Base-by-base conservation (phyloP, 2,113 vertebrate genomes). In the Lamprologus lemairii region DNA sequence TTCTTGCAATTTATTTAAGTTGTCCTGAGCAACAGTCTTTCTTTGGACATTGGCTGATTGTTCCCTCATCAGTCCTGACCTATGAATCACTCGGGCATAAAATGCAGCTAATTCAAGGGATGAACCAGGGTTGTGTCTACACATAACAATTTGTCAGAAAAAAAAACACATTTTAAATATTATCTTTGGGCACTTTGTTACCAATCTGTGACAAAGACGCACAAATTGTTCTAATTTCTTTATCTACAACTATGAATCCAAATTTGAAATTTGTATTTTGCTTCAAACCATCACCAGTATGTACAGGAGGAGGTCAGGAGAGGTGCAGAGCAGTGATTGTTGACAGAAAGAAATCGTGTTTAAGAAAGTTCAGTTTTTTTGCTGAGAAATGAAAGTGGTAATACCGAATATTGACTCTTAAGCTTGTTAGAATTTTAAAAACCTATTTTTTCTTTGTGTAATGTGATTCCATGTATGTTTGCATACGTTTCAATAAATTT, bases 321-420 rank as follows among this genome's bases (percentile, higher is more conserved):
- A 4, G 57, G 28, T 33, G 57, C 4, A 10, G 16, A 60, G 28
- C 57, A 33, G 9, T 10, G 57, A 33, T 9, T 60, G 28, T 33
- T 60, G 57, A n/a, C 60, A 65, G 31, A 37, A 37, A 65, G 60
- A 65, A 65, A 65, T 37, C 2, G 7, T 40, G 3, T 6, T 40
- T 68, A 21, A 68, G 63, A 40, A 40, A 68, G 11, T 3, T 40
- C 35, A 6, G 19, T 21, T 5, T 58, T 65, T 68, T 37, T 40
- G 33, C 7, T 40, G 63, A 9, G 35, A 42, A 71, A 42, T 71
- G 9, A 71, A 71, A 0, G 65, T 16, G 35, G 13, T 6, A 23
- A 71, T 26, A 42, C 7, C 2, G 2, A 71, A 16, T 23, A 16
- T 6, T 71, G 37, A 71, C 37, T 71, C 0, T 23, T 0, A 71